Conservation (phyloP, 2,113 vertebrate genomes). For the Tor tambroides region DNA sequence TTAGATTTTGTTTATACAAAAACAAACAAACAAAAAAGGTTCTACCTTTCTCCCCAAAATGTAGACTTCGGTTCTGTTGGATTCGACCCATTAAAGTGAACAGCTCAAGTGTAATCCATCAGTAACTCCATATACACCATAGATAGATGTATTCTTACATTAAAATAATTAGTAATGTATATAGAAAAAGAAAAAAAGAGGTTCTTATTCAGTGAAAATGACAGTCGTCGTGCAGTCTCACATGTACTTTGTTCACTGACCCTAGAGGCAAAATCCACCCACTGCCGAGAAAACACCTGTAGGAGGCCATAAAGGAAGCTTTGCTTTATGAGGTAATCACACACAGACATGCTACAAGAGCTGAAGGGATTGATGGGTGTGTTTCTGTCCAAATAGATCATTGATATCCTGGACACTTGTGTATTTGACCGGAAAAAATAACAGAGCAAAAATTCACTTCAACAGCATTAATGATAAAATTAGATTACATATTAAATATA, state of each 20-base stretch:
- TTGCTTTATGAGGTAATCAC: slow-evolving; percentile 22
- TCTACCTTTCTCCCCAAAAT: slow-evolving; percentile 63
- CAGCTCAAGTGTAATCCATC: slow-evolving; percentile 71
- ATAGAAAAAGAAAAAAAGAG: background rate
- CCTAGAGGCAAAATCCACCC: slow-evolving; percentile 61
- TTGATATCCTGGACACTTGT: slow-evolving; percentile 16
- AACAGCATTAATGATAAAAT: background rate
- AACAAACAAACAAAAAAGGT: slow-evolving; percentile 43
- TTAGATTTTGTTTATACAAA: background rate
- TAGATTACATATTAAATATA: background rate
- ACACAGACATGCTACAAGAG: background rate
- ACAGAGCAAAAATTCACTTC: background rate
- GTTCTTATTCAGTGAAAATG: slow-evolving; percentile 20
- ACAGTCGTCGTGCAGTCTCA: slow-evolving; percentile 36
- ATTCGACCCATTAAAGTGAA: slow-evolving; percentile 8
- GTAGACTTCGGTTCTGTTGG: slow-evolving; percentile 41
- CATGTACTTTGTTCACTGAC: slow-evolving; percentile 77
- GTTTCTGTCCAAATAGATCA: slow-evolving; percentile 29
- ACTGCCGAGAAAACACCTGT: slow-evolving; percentile 53
- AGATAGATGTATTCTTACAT: background rate
- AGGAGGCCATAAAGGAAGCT: slow-evolving; percentile 21
- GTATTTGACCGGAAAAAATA: background rate
- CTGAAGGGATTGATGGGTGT: background rate
- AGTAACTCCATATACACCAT: background rate
- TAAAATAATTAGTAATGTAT: background rate